Percentiles rank a stretch among this genome's conserved stretches.
phyloP scores from a whole-genome alignment of 2,797 vertebrate genomes.

The Arctocebus calabarensis region DNA sequence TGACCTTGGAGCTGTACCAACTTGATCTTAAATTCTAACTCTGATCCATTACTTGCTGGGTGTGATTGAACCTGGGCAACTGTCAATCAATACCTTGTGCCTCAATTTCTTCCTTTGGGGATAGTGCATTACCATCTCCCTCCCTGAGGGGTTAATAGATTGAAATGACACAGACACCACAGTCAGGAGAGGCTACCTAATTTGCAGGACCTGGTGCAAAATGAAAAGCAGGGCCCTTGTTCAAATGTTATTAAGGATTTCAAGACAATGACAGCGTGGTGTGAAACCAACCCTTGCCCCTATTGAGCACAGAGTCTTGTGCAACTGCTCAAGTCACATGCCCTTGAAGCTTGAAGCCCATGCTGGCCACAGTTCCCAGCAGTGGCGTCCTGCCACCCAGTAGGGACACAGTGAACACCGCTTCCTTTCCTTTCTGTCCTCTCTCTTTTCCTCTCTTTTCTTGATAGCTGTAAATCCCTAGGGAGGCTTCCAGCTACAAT shows the following conservation, averaged over 20 bases:
- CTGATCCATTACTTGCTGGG: background rate
- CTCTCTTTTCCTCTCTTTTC: background rate
- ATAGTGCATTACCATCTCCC: background rate
- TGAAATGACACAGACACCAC: background rate
- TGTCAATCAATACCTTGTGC: background rate
- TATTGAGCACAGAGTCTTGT: background rate
- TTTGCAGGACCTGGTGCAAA: background rate
- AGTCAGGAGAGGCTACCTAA: background rate
- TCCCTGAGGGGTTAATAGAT: background rate
- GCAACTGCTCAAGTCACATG: background rate
- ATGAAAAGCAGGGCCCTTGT: background rate
- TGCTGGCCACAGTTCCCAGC: background rate
- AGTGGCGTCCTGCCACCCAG: background rate
- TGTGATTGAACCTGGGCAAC: background rate
- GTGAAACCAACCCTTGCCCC: background rate
- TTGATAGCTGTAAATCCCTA: background rate
- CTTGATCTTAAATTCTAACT: background rate
- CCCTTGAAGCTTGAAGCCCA: background rate
- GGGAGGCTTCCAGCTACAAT: background rate
- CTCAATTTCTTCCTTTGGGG: background rate
- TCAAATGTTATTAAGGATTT: background rate
- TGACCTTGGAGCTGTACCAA: background rate
- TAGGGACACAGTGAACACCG: background rate
- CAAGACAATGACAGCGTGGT: background rate
- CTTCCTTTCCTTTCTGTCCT: background rate